Base-by-base conservation (phyloP, 2,113 vertebrate genomes). In the Scomber scombrus region DNA sequence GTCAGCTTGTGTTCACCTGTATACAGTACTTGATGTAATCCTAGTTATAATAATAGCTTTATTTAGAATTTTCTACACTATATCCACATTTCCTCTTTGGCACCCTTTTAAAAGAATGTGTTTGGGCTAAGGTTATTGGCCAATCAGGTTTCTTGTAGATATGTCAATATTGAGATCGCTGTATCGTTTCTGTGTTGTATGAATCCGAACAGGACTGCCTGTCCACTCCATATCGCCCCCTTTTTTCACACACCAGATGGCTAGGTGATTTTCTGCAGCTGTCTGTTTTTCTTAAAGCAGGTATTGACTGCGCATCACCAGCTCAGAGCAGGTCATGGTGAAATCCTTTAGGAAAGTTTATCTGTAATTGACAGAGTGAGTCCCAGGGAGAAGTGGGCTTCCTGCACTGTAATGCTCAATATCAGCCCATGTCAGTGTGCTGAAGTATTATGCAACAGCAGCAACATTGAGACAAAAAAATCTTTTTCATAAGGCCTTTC, bases 221-320 rank as follows among this genome's bases (percentile, higher is more conserved):
- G 29, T 60, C 23, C 23, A 4, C 43, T 55, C 12, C 14, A 5
- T 21, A 3, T 43, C 66, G 63, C 31, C 31, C 34, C 19, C 43
- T n/a, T 11, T 54, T 31, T 50, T 56, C 43, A 43, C 21, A 9
- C 40, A 34, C 21, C 21, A 4, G 34, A n/a, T 52, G 55, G 71
- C 55, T 12, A 10, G 66, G 43, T 60, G 43, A 57, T 75, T 75
- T 31, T 71, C 64, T 71, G 19, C 58, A 70, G 71, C 29, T 43
- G 75, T 63, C 64, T 68, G 26, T 78, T 82, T 71, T 54, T 56
- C 49, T 78, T 75, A 43, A 84, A 71, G 78, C 62, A 62, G 74
- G 78, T 85, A 91, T 91, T 63, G 85, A 85, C 79, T 75, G 72
- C 31, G 6, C 71, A 18, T 75, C 60, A 67, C 80, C 29, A 1